Evolutionary conservation across 2,797 vertebrate species (phyloP).

Genomic region (Rhabdophis nuchalis): DNA sequence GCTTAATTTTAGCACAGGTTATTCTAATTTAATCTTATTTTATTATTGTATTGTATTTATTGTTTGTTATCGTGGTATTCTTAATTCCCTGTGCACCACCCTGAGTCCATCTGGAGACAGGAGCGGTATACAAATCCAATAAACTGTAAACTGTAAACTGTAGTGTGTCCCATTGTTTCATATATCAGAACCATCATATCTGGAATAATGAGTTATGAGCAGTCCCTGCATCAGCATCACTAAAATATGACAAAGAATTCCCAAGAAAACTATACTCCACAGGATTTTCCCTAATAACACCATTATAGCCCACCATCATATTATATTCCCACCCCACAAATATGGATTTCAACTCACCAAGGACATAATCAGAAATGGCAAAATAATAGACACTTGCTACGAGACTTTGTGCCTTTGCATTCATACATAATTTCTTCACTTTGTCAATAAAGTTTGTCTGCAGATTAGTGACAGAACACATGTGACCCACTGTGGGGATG

Average conservation of each 20-base stretch:
- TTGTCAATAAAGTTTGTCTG: neutral
- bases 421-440: neutral
- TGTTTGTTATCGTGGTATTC: too few relatives aligned
- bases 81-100: too few relatives aligned
- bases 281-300: neutral
- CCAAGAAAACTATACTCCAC: neutral
- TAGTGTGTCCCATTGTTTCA: neutral
- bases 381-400: neutral
- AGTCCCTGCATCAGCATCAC: neutral
- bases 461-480: neutral
- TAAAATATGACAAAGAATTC: neutral
- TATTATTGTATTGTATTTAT: too few relatives aligned
- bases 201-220: neutral
- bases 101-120: too few relatives aligned
- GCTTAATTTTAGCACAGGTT: too few relatives aligned
- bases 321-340: neutral
- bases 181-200: neutral
- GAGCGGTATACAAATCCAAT: too few relatives aligned
- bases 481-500: neutral
- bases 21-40: too few relatives aligned
- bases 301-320: neutral
- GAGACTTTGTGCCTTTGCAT: neutral
- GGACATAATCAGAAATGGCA: neutral
- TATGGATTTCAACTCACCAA: neutral
- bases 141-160: too few relatives aligned